phyloP scores from a whole-genome alignment of 2,888 invertebrate species.

The Stenchaetothrips biformis region DNA sequence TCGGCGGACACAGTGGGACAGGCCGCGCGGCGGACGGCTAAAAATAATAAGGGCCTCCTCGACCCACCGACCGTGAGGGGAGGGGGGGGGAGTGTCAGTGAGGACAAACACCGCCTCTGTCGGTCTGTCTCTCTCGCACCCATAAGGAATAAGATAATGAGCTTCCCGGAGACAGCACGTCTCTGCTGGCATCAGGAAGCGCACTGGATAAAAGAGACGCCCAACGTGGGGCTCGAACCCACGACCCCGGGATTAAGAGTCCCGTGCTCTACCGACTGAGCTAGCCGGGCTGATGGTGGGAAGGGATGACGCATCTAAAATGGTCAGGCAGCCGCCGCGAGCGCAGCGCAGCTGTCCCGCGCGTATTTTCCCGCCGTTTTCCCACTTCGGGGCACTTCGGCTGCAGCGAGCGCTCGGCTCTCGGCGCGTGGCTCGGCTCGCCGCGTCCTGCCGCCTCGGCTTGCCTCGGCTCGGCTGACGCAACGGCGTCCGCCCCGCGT shows the following conservation, averaged over 20 bases:
- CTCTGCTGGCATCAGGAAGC: no score
- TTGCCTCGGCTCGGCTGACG: slow-evolving; percentile 2
- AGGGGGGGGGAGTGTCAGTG: no score
- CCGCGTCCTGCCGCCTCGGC: neutral
- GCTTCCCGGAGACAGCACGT: no score
- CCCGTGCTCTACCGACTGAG: slow-evolving; percentile 55
- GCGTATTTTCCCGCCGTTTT: slow-evolving; percentile 19
- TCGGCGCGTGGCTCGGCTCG: no score
- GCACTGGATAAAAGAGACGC: slow-evolving; percentile 41
- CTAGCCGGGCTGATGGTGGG: slow-evolving; percentile 45
- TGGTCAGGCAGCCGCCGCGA: neutral
- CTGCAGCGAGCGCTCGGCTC: neutral
- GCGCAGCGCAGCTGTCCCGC: neutral
- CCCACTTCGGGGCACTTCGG: neutral
- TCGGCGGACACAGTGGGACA: neutral
- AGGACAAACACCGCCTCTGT: no score
- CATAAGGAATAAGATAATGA: no score
- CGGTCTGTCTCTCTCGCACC: no score
- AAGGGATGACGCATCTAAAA: neutral
- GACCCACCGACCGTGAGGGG: neutral
- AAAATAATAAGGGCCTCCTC: neutral
- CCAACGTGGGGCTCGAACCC: slow-evolving; percentile 58
- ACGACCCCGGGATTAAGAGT: slow-evolving; percentile 57
- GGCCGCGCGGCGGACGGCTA: neutral
- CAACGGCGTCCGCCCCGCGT: neutral